Evolutionary conservation across 2,797 vertebrate species (phyloP).

Genomic region (Tachyglossus aculeatus): DNA sequence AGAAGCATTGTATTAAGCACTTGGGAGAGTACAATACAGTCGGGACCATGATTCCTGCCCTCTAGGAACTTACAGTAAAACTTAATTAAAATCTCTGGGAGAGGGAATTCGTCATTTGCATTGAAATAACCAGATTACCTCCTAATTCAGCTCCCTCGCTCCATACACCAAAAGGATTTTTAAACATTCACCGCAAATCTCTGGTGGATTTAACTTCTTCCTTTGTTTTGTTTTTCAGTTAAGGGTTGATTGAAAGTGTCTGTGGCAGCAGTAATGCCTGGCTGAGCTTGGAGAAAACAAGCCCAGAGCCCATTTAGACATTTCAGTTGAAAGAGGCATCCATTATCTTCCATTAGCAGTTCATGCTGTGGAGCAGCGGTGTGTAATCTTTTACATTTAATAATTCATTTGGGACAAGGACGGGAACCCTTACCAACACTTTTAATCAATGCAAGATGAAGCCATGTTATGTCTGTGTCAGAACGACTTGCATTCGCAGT

Average conservation of each 20-base stretch:
- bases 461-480: too few species aligned
- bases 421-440: neutral
- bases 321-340: conserved; percentile 81
- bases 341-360: conserved; percentile 64
- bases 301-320: conserved; percentile 74
- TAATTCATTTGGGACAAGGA: neutral
- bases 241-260: conserved; percentile 86
- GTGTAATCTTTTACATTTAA: conserved; percentile 8
- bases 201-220: conserved; percentile 75
- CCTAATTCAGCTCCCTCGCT: conserved; percentile 56
- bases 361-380: conserved; percentile 40
- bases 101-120: conserved; percentile 35
- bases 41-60: too few species aligned
- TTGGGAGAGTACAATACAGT: too few species aligned
- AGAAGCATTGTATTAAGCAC: too few species aligned
- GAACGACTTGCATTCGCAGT: too few species aligned
- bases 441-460: conserved; percentile 7
- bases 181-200: conserved; percentile 76
- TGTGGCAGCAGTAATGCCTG: conserved; percentile 84
- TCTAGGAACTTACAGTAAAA: too few species aligned
- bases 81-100: conserved; percentile 53
- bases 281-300: conserved; percentile 79
- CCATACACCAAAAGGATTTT: conserved; percentile 65
- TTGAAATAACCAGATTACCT: conserved; percentile 58
- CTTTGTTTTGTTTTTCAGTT: conserved; percentile 77